A percentile compares a stretch with the other conserved stretches of the same genome.
These are phyloP conservation scores for Accipiter minullus DNA, from an alignment of 2,797 vertebrate genomes.

Conservation along the genomic window DNA sequence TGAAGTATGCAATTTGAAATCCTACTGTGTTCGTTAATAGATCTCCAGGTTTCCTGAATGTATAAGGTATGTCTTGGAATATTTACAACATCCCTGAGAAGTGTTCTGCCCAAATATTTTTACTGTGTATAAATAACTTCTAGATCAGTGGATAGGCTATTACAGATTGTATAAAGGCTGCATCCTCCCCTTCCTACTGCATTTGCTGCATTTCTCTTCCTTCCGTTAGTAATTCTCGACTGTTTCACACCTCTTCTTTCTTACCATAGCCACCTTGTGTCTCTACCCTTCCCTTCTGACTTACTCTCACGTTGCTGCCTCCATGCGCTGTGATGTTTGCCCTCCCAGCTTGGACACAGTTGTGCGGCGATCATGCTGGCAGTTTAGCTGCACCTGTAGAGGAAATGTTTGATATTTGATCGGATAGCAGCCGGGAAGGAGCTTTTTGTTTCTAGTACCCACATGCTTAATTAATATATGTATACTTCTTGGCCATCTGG, in stretches of 20 bases:
- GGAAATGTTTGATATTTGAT: neutral
- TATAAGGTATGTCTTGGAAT: neutral
- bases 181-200: neutral
- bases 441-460: neutral
- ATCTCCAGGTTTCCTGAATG: neutral
- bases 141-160: neutral
- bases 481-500: neutral
- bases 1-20: neutral
- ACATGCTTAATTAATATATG: neutral
- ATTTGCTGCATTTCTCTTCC: neutral
- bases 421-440: neutral
- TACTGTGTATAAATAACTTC: neutral
- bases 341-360: neutral
- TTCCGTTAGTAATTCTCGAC: neutral
- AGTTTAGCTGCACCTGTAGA: neutral
- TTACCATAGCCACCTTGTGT: neutral
- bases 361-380: neutral
- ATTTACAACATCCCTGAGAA: neutral
- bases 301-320: neutral
- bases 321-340: neutral
- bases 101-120: neutral
- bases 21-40: neutral
- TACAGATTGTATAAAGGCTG: neutral
- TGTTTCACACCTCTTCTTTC: neutral
- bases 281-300: neutral